These are phyloP conservation scores for Agrilus planipennis DNA, from an alignment of 1,140 invertebrate species.

Conservation along the genomic window DNA sequence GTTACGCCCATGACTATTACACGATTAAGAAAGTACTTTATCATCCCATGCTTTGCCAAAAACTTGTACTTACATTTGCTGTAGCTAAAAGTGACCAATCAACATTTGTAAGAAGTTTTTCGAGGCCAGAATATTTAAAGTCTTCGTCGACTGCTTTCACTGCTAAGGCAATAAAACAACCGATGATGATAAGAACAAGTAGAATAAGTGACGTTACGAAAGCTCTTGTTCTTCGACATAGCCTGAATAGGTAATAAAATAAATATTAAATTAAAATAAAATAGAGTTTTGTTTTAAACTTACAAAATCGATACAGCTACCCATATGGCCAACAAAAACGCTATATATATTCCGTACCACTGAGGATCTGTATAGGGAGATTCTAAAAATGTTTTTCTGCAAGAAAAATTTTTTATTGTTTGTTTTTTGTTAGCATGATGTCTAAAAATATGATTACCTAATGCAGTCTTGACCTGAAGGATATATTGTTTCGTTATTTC, in stretches of 20 bases:
- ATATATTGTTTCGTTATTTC: too few relatives aligned
- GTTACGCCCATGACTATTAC: too few relatives aligned
- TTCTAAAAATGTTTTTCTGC: conserved; percentile 36
- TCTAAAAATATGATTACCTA: conserved; percentile 36
- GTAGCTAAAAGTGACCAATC: conserved; percentile 26
- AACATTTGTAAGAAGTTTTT: conserved; percentile 19
- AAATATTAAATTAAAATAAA: background rate
- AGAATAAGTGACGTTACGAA: conserved; percentile 33
- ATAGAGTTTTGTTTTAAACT: conserved; percentile 15
- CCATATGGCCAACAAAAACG: conserved; percentile 38
- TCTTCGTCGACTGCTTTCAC: conserved; percentile 22
- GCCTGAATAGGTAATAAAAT: conserved; percentile 25
- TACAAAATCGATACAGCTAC: conserved; percentile 36
- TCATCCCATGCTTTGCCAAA: too few relatives aligned
- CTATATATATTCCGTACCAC: conserved; percentile 37
- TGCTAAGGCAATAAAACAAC: conserved; percentile 24
- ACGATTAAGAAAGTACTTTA: too few relatives aligned
- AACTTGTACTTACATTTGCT: conserved; percentile 26
- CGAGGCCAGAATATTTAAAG: conserved; percentile 15
- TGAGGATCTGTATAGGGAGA: conserved; percentile 35
- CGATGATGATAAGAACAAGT: conserved; percentile 24
- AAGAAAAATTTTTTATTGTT: conserved; percentile 16
- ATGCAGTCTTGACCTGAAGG: conserved; percentile 35
- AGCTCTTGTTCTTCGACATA: conserved; percentile 36
- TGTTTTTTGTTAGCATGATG: background rate